phyloP scores from a whole-genome alignment of 2,888 invertebrate genomes.

The Tinea pellionella region DNA sequence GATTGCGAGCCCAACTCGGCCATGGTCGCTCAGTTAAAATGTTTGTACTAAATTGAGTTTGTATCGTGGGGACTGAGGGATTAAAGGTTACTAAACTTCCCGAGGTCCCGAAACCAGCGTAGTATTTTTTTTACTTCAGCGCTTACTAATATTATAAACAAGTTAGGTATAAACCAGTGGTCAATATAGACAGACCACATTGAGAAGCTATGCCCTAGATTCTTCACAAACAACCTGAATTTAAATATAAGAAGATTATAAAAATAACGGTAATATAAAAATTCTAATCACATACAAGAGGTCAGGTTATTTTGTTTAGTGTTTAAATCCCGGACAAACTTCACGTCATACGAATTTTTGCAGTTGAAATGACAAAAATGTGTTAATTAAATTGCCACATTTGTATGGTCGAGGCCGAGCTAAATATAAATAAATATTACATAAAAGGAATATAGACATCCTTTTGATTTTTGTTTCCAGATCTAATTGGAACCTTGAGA shows the following conservation, averaged over 20 bases:
- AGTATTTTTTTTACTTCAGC: too few relatives aligned
- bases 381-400: slow-evolving; percentile 15
- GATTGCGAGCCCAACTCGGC: too few relatives aligned
- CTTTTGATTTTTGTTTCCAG: neutral
- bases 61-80: too few relatives aligned
- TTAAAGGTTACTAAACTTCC: too few relatives aligned
- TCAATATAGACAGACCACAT: too few relatives aligned
- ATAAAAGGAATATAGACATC: slow-evolving; percentile 20
- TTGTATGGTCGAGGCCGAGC: slow-evolving; percentile 30
- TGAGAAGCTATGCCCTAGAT: too few relatives aligned
- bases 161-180: too few relatives aligned
- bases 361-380: slow-evolving; percentile 13
- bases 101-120: too few relatives aligned
- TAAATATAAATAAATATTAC: slow-evolving; percentile 41
- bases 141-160: too few relatives aligned
- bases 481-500: neutral
- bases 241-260: neutral
- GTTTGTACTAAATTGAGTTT: too few relatives aligned
- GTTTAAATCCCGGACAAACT: neutral
- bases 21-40: too few relatives aligned
- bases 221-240: neutral
- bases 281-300: neutral
- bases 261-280: neutral
- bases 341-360: slow-evolving; percentile 5
- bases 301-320: neutral